Percentiles rank a stretch among this genome's conserved stretches.
These are phyloP conservation scores for Clarias gariepinus DNA, from an alignment of 2,113 vertebrate genomes.

Conservation along the genomic window DNA sequence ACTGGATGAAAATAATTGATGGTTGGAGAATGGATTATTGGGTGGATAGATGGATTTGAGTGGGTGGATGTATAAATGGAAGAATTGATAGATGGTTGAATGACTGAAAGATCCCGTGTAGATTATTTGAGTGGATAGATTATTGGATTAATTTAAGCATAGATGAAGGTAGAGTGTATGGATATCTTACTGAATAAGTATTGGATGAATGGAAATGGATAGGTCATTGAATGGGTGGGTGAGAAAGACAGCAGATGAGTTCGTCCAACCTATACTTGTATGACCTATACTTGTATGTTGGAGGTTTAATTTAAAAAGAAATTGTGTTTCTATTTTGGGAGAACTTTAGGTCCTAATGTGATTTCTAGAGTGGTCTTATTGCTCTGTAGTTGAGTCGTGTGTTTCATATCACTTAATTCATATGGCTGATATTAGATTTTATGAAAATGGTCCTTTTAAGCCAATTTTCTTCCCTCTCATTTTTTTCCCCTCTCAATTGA, in stretches of 20 bases:
- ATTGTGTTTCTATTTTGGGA: background rate
- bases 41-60: background rate
- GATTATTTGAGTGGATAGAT: background rate
- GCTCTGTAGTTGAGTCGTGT: background rate
- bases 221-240: background rate
- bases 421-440: constrained; percentile 22
- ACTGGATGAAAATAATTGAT: too few species aligned
- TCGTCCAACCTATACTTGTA: background rate
- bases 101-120: too few species aligned
- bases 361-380: background rate
- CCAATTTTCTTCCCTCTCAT: background rate
- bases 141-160: background rate
- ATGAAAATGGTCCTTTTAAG: constrained; percentile 17
- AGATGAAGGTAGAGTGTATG: background rate
- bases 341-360: background rate
- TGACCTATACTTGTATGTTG: background rate
- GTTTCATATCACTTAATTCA: background rate
- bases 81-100: background rate
- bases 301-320: background rate
- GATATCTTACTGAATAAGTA: background rate
- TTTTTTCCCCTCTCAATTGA: background rate
- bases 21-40: background rate
- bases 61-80: background rate
- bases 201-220: background rate
- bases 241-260: background rate